Conservation (phyloP, 2,797 vertebrate genomes). For the Microcaecilia unicolor region DNA sequence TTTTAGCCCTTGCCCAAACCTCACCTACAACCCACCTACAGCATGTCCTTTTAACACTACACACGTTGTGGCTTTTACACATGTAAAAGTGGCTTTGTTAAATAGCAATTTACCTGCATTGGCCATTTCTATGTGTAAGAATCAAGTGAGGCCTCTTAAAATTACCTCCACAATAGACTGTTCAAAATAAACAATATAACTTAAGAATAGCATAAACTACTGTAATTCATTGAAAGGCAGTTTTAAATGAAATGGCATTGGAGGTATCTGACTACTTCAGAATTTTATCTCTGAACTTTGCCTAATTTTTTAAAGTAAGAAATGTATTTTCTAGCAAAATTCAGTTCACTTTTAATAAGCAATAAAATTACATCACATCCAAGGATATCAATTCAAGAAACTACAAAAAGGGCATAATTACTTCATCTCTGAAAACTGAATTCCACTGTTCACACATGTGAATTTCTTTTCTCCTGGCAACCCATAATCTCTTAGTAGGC, state of each 20-base stretch:
- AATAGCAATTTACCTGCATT: too few species aligned
- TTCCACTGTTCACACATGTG: neutral
- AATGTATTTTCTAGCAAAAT: too few species aligned
- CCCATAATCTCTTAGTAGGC: constrained; percentile 10
- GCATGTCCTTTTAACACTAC: too few species aligned
- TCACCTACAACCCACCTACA: too few species aligned
- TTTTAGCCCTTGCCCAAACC: too few species aligned
- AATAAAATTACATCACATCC: constrained; percentile 26
- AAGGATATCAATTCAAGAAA: neutral
- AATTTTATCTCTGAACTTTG: neutral
- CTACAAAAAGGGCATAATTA: too few species aligned
- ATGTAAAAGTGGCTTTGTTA: too few species aligned
- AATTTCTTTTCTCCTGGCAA: neutral
- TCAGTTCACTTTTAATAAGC: constrained; percentile 9
- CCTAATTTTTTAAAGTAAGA: neutral
- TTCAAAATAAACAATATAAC: neutral
- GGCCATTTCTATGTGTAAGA: too few species aligned
- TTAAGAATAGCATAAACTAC: constrained; percentile 1
- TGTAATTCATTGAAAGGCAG: too few species aligned
- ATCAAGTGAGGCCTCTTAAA: too few species aligned
- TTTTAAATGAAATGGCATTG: constrained; percentile 1
- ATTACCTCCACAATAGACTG: constrained; percentile 17
- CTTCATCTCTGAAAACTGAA: constrained; percentile 10
- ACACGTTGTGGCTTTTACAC: too few species aligned
- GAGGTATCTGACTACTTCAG: constrained; percentile 2